phyloP scores from a whole-genome alignment of 2,797 vertebrate species.

The Menidia menidia region DNA sequence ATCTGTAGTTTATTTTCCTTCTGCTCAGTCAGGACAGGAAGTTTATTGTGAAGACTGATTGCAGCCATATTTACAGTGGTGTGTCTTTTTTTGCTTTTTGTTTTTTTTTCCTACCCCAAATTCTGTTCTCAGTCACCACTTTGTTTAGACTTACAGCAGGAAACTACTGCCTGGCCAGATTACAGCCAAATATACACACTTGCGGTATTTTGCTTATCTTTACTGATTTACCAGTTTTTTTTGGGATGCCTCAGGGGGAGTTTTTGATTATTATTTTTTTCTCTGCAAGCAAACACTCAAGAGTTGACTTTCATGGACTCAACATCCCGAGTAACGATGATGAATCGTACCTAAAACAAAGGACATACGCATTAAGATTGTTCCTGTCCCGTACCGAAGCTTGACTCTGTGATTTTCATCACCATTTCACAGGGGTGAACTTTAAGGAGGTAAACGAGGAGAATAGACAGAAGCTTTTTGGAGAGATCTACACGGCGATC shows the following conservation, averaged over 20 bases:
- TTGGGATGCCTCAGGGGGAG: constrained; percentile 37
- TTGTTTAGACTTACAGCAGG: constrained; percentile 77
- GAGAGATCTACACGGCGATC: constrained; percentile 93
- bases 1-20: constrained; percentile 70
- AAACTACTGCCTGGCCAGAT: constrained; percentile 76
- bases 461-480: constrained; percentile 91
- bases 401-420: constrained; percentile 30
- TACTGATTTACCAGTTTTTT: constrained; percentile 53
- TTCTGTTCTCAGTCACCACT: constrained; percentile 66
- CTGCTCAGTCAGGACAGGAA: constrained; percentile 73
- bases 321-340: constrained; percentile 48
- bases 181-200: constrained; percentile 66
- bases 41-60: constrained; percentile 84
- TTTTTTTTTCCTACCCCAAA: constrained; percentile 41
- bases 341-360: constrained; percentile 55
- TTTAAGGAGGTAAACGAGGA: constrained; percentile 96
- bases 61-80: constrained; percentile 73
- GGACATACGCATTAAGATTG: constrained; percentile 37
- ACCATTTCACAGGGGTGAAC: constrained; percentile 88
- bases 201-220: constrained; percentile 54
- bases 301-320: constrained; percentile 23
- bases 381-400: constrained; percentile 20
- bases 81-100: constrained; percentile 8
- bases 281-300: constrained; percentile 26
- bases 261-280: background rate